Percentiles rank a stretch among this genome's conserved stretches.
phyloP scores from a whole-genome alignment of 64 coral and sea anemone species.

The Platygyra sinensis region DNA sequence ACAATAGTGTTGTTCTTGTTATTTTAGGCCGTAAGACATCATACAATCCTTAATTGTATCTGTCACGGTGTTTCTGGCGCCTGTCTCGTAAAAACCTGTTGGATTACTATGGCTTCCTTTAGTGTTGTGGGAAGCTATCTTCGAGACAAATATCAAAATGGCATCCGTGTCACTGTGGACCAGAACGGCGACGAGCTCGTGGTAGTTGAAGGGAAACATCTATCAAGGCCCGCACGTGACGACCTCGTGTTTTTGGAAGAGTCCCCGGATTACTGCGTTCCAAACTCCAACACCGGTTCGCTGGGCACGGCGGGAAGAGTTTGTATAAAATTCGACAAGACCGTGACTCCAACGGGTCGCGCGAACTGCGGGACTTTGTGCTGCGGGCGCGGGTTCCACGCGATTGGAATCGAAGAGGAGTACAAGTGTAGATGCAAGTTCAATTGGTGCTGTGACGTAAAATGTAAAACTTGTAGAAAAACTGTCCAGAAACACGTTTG shows the following conservation, averaged over 20 bases:
- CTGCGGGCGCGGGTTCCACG: slow-evolving; percentile 86
- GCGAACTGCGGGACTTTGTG: slow-evolving; percentile 78
- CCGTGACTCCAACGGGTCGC: background rate
- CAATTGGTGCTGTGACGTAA: slow-evolving; percentile 89
- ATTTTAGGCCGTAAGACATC: slow-evolving; percentile 74
- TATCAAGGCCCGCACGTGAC: slow-evolving; percentile 62
- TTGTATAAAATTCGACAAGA: slow-evolving; percentile 52
- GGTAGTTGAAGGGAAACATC: slow-evolving; percentile 10
- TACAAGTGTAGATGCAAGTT: slow-evolving; percentile 82
- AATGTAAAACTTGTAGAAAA: slow-evolving; percentile 58
- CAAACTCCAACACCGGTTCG: slow-evolving; percentile 71
- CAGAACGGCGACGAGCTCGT: slow-evolving; percentile 77
- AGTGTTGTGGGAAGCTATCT: slow-evolving; percentile 72
- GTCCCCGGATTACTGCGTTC: slow-evolving; percentile 84
- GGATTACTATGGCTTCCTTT: slow-evolving; percentile 60
- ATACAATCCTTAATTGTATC: slow-evolving; percentile 65
- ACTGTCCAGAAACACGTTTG: background rate
- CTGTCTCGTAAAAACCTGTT: slow-evolving; percentile 67
- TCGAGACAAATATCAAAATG: slow-evolving; percentile 60
- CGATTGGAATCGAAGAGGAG: slow-evolving; percentile 76
- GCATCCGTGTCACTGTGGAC: slow-evolving; percentile 52
- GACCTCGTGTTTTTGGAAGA: slow-evolving; percentile 80
- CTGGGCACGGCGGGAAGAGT: slow-evolving; percentile 77
- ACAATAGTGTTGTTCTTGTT: no score
- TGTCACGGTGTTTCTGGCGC: slow-evolving; percentile 85